A percentile compares a stretch with the other conserved stretches of the same genome.
Conservation (phyloP, 2,113 vertebrate species). For the Cyprinodon tularosa region DNA sequence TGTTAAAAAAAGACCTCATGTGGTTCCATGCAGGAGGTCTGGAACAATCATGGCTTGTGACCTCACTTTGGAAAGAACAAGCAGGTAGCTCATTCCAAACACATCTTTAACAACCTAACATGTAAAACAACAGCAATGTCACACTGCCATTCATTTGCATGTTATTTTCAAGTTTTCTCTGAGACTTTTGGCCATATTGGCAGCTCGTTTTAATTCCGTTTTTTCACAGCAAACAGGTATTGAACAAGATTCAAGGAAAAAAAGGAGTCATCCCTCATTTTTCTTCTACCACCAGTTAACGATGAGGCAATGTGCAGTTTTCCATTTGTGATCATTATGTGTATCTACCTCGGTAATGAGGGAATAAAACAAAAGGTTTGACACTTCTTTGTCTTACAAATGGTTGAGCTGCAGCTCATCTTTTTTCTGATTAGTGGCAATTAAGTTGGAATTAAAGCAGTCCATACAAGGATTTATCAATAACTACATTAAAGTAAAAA, state of each 20-base stretch:
- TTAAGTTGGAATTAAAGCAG: conserved; percentile 57
- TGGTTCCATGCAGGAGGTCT: conserved; percentile 43
- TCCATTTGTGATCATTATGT: conserved; percentile 67
- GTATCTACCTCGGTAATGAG: conserved; percentile 66
- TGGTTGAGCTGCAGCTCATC: conserved; percentile 63
- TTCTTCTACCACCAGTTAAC: conserved; percentile 55
- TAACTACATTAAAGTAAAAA: conserved; percentile 33
- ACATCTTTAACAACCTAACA: conserved; percentile 19
- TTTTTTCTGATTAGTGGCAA: conserved; percentile 67
- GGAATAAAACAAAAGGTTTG: conserved; percentile 67
- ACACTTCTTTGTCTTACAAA: conserved; percentile 39
- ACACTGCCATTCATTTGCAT: background rate
- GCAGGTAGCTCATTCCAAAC: conserved; percentile 37
- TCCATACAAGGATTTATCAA: conserved; percentile 48
- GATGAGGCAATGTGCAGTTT: conserved; percentile 46
- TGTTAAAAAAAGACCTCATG: conserved; percentile 42
- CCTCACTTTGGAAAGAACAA: conserved; percentile 64
- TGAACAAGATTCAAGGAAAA: background rate
- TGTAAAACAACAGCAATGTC: conserved; percentile 23
- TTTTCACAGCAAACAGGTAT: background rate
- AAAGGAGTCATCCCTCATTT: conserved; percentile 31
- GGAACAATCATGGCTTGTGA: conserved; percentile 60
- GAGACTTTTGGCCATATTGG: background rate
- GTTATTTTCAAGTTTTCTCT: background rate
- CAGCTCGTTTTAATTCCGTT: background rate